Evolutionary conservation across 1,140 invertebrate genomes (phyloP).

Genomic region (Hesperophylax magnus): DNA sequence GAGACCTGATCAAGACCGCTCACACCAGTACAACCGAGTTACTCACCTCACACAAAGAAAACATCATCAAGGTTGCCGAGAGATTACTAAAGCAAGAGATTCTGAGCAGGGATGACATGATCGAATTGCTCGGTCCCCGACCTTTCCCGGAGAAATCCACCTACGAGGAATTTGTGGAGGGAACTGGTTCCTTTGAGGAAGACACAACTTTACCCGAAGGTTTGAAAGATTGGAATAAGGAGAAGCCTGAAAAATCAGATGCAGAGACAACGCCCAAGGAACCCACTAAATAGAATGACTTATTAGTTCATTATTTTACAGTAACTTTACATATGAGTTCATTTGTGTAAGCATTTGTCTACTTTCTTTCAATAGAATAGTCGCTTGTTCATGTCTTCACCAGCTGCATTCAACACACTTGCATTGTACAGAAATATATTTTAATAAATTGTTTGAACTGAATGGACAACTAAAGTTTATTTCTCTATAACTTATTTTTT

Average conservation of each 20-base stretch:
- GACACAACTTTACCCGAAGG: slow-evolving; percentile 96
- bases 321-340: not conserved
- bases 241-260: slow-evolving; percentile 63
- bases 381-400: not conserved
- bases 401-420: not conserved
- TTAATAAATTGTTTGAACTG: slow-evolving; percentile 6
- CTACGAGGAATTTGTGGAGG: slow-evolving; percentile 99
- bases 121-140: slow-evolving; percentile 93
- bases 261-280: slow-evolving; percentile 2
- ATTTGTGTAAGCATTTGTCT: not conserved
- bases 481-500: not conserved
- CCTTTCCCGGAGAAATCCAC: slow-evolving; percentile 99
- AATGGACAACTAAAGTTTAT: not conserved
- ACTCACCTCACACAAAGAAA: slow-evolving; percentile 87
- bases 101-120: slow-evolving; percentile 97
- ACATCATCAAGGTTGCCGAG: slow-evolving; percentile 96
- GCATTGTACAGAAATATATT: not conserved
- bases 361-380: not conserved
- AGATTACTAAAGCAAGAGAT: slow-evolving; percentile 96
- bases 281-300: slow-evolving; percentile 6
- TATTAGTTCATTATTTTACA: not conserved
- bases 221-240: slow-evolving; percentile 94
- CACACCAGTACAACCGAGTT: slow-evolving; percentile 87
- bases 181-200: slow-evolving; percentile 98
- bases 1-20: slow-evolving; percentile 86